Base-by-base conservation (phyloP, 2,888 invertebrate genomes). In the Nebria brevicollis region DNA sequence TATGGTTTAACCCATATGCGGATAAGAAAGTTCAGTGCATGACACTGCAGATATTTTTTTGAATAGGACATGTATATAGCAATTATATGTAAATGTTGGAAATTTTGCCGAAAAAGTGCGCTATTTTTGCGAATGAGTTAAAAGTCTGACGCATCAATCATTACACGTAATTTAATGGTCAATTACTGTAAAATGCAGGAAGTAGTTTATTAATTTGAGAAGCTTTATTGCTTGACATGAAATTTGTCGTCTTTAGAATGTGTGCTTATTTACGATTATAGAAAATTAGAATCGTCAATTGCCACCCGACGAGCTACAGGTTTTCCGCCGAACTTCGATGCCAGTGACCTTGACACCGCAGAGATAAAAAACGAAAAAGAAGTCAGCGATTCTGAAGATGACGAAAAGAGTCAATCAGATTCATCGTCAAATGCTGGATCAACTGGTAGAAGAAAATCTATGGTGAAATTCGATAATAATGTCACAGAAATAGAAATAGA, bases 381-480 rank as follows among this genome's bases (percentile, higher is more conserved):
- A 26, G 10, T 26, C 15, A 70, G 34, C 25, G 34, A 70, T 20
- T 26, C 42, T 66, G 77, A 77, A 15, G 13, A 25, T n/a, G 64
- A 74, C 2, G 79, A 13, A 43, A 26, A 25, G 7, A 43, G 66
- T 13, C 34, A 79, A 13, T 72, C 70, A 13, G 66, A 79, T 66
- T 66, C 25, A 4, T 54, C 54, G 4, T 64, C 54, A 8, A 25
- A 64, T 25, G 11, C n/a, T 1, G 77, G 54, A 34, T 8, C 54
- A 54, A 54, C 43, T 77, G 86, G 86, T 1, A 87, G 87, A 84
- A 88, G 89, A 84, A 91, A 91, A 86, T 90, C 91, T 2, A 90
- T 90, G 0, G 92, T 92, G 7, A 91, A 90, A 0, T 92, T 92
- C 84, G 92, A 91, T 85, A 91, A 91, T 85, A 90, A 91, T 64